Percentiles rank a stretch among this genome's conserved stretches.
Conservation (phyloP, 2,797 vertebrate genomes). For the Serranus cabrilla region DNA sequence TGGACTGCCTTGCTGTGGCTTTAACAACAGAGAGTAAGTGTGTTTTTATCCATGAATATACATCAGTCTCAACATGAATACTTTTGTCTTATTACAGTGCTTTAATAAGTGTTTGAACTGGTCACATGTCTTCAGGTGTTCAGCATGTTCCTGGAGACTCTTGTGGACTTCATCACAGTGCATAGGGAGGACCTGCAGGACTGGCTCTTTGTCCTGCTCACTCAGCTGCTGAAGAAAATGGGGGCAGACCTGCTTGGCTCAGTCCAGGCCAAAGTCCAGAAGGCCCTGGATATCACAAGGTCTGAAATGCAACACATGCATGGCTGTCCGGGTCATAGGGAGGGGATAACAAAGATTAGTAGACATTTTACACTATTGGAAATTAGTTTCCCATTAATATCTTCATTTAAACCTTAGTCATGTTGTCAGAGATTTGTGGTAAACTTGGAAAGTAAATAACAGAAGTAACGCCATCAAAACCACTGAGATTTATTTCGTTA, state of each 20-base stretch:
- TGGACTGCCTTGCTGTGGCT: conserved; percentile 95
- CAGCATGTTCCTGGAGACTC: conserved; percentile 99
- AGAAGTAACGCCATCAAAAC: too few relatives aligned
- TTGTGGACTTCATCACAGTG: conserved; percentile 96
- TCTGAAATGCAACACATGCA: conserved; percentile 56
- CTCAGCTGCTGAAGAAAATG: conserved; percentile 98
- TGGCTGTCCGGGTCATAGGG: not conserved
- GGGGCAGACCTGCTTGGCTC: conserved; percentile 96
- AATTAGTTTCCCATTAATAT: not conserved
- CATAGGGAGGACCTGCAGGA: conserved; percentile 97
- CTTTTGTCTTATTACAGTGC: not conserved
- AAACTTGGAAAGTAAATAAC: too few relatives aligned
- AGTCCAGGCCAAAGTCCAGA: conserved; percentile 97
- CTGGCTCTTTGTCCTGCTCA: conserved; percentile 97
- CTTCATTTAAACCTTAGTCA: not conserved
- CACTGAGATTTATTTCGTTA: too few relatives aligned
- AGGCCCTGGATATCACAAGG: conserved; percentile 96
- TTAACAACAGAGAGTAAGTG: conserved; percentile 99
- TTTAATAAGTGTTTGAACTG: not conserved
- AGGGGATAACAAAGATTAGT: not conserved
- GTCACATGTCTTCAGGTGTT: conserved; percentile 88
- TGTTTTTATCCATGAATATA: conserved; percentile 36
- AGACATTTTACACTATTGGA: not conserved
- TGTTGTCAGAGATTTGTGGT: too few relatives aligned
- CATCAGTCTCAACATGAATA: not conserved